Evolutionary conservation across 2,797 vertebrate species (phyloP).

Genomic region (Eupleurogrammus muticus): DNA sequence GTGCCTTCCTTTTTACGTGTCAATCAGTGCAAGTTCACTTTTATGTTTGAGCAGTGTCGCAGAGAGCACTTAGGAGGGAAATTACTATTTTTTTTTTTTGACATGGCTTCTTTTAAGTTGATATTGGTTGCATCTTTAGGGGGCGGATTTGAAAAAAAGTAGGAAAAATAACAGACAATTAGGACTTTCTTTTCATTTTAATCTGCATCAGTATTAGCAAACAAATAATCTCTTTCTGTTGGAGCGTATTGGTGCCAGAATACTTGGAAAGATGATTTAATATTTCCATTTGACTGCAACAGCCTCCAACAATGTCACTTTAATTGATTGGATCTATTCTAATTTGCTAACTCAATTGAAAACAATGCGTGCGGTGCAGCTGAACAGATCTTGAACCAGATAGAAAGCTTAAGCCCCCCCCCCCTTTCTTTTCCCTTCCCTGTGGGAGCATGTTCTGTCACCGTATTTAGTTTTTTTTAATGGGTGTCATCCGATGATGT

Average conservation of each 20-base stretch:
- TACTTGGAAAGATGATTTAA: conserved; percentile 80
- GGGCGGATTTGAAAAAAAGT: conserved; percentile 68
- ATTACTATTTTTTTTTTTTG: conserved; percentile 28
- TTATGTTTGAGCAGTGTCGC: conserved; percentile 31
- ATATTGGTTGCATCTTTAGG: conserved; percentile 46
- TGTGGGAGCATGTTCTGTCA: conserved; percentile 59
- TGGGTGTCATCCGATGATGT: conserved; percentile 51
- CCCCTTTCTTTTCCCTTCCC: conserved; percentile 42
- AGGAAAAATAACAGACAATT: conserved; percentile 81
- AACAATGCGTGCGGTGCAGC: conserved; percentile 77
- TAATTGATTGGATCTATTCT: conserved; percentile 81
- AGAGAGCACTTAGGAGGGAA: conserved; percentile 33
- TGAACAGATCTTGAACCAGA: conserved; percentile 74
- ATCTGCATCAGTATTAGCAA: conserved; percentile 68
- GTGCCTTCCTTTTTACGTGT: conserved; percentile 8
- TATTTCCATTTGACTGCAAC: conserved; percentile 82
- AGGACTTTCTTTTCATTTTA: conserved; percentile 70
- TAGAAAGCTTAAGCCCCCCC: conserved; percentile 65
- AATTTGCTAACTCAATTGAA: conserved; percentile 80
- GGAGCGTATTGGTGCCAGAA: conserved; percentile 68
- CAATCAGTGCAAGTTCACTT: conserved; percentile 35
- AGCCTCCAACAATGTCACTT: conserved; percentile 74
- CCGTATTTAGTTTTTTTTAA: conserved; percentile 68
- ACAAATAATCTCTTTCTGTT: conserved; percentile 58
- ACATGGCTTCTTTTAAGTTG: conserved; percentile 43